Conservation (phyloP, 2,113 vertebrate species). For the Epinephelus lanceolatus region DNA sequence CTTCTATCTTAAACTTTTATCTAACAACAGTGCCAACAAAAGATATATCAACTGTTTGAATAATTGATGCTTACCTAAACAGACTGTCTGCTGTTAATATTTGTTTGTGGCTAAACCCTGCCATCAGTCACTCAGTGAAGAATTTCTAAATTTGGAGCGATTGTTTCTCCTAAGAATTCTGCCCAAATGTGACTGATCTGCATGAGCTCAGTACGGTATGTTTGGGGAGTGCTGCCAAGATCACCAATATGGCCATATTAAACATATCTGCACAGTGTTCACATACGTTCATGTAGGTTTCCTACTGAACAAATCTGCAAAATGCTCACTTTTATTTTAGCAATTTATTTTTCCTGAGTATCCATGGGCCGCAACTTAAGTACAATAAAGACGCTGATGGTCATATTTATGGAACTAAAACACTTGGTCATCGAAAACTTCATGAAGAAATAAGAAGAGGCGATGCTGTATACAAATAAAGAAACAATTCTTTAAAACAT, state of each 20-base stretch:
- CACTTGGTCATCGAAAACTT: background rate
- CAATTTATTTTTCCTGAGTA: background rate
- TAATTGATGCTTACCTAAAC: constrained; percentile 41
- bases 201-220: background rate
- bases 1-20: background rate
- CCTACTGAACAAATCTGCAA: background rate
- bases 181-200: constrained; percentile 8
- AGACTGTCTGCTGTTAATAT: constrained; percentile 10
- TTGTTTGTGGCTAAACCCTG: constrained; percentile 23
- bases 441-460: background rate
- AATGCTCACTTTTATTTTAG: background rate
- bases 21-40: constrained; percentile 11
- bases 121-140: constrained; percentile 9
- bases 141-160: constrained; percentile 16
- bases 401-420: background rate
- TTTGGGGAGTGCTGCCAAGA: background rate
- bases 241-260: background rate
- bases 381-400: background rate
- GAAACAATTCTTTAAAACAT: background rate
- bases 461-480: background rate
- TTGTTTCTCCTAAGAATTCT: background rate
- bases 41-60: constrained; percentile 28
- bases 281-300: background rate
- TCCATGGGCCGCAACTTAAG: background rate
- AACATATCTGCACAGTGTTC: background rate